Base-by-base conservation (phyloP, 1,140 invertebrate genomes). In the Diprion similis region DNA sequence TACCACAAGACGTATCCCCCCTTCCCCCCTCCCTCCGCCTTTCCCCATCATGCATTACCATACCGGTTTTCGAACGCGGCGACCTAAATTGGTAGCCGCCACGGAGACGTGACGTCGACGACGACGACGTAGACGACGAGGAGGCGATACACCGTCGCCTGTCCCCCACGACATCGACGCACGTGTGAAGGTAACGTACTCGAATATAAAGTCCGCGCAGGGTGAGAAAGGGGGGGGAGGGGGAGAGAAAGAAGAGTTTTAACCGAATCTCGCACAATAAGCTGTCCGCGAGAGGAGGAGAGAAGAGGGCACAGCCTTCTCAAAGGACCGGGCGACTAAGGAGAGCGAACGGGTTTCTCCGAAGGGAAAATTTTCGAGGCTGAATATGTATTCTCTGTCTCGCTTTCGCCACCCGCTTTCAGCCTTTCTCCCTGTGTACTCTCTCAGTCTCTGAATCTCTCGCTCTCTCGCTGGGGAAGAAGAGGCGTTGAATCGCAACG, bases 51-150 rank as follows among this genome's bases (percentile, higher is more conserved):
- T 37, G 24, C 8, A 59, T 59, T 59, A 59, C 51, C 51, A 59
- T 59, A 59, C 51, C 51, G 51, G 51, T 59, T 59, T 59, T 0
- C 51, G 51, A 68, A 19, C 67, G 67, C 67, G 15, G 15, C 47
- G 72, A 48, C 66, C 68, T 46, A 47, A 51, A 46, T 45, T 19
- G 73, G 48, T 19, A 64, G 51, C 68, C 46, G 51, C 68, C 46
- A 37, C 68, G 68, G 65, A 68, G 45, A 68, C 66, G 46, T 45
- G 46, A 71, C 24, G 37, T 51, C 19, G 51, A 48, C n/a, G 59
- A 10, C 4, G 10, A 72, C 71, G 73, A 68, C 18, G 10, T 68
- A 46, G 73, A 64, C 68, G 46, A 17, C 19, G 73, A 6, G 24
- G 24, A 37, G 24, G 24, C 1, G 24, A 37, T 37, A 37, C 24